Base-by-base conservation (phyloP, 2,888 invertebrate species). In the Perizoma flavofasciatum region DNA sequence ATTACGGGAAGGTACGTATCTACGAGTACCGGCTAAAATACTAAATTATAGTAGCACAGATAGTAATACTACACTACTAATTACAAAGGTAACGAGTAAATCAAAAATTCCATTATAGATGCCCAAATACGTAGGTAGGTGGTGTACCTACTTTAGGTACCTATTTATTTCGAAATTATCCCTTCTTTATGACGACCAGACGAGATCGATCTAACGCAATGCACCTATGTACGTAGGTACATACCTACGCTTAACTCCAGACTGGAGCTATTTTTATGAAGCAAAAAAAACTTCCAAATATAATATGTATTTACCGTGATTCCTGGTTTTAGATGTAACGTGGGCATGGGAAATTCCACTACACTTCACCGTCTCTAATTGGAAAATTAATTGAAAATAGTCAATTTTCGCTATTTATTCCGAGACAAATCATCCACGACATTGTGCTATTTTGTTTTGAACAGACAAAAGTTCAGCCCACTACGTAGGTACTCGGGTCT, bases 281-380 rank as follows among this genome's bases (percentile, higher is more conserved):
- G 9, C n/a, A 39, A 5, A 8, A 22, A 35, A 55, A 55, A 49
- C 45, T 49, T 35, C 72, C 72, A 69, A 47, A 50, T 62, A 55
- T 49, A 61, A 62, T 49, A n/a, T n/a, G n/a, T n/a, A 55, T 68
- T 84, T 82, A 92, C 92, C 88, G 92, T 91, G 66, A 92, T 82
- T 81, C 92, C 91, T 66, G 92, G 89, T 74, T 92, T 92, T 68
- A 92, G 82, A 66, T 92, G 89, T 86, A 92, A 70, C 63, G 92
- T 85, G 75, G 92, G 92, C 92, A 92, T 92, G 77, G 77, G 78
- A 83, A 69, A 66, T 71, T 70, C 59, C 81, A 87, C 84, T 81
- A 69, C 84, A 89, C 87, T 81, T 77, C 81, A 87, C 85, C 81
- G 81, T 72, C 69, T 33, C 4, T n/a, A 34, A 0, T n/a, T 45